Conservation (phyloP, 2,797 vertebrate genomes). For the Xerus rutilus region DNA sequence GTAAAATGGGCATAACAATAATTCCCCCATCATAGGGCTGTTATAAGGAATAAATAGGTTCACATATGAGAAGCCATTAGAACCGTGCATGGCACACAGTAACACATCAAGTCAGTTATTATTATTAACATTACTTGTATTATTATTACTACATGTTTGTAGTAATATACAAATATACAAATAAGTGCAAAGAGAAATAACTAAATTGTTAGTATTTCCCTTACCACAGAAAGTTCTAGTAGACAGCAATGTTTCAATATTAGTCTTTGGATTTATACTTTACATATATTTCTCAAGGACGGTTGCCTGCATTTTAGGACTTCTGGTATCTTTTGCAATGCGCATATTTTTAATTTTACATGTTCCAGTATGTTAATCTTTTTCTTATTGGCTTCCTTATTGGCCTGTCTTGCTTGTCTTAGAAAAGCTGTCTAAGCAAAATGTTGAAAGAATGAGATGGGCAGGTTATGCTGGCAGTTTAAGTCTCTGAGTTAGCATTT, state of each 20-base stretch:
- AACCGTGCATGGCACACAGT: neutral
- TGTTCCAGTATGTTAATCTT: neutral
- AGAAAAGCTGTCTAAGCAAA: constrained; percentile 12
- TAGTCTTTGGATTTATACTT: constrained; percentile 2
- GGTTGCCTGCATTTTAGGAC: neutral
- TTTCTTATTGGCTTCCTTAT: neutral
- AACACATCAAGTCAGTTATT: neutral
- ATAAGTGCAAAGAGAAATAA: neutral
- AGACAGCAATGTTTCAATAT: neutral
- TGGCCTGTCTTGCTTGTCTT: neutral
- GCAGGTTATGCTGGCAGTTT: neutral
- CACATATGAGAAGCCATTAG: neutral
- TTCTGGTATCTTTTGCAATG: neutral
- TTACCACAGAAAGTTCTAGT: constrained; percentile 8
- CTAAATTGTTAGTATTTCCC: neutral
- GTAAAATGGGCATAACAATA: neutral
- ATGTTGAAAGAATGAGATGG: neutral
- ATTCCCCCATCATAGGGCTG: neutral
- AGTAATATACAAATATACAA: neutral
- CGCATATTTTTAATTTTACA: constrained; percentile 30
- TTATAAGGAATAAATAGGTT: neutral
- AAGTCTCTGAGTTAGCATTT: neutral
- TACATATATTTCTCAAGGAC: neutral
- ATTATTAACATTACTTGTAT: neutral
- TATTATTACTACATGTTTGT: neutral